phyloP scores from a whole-genome alignment of 2,888 invertebrate genomes.

The Drosophila nr. perissopoda region DNA sequence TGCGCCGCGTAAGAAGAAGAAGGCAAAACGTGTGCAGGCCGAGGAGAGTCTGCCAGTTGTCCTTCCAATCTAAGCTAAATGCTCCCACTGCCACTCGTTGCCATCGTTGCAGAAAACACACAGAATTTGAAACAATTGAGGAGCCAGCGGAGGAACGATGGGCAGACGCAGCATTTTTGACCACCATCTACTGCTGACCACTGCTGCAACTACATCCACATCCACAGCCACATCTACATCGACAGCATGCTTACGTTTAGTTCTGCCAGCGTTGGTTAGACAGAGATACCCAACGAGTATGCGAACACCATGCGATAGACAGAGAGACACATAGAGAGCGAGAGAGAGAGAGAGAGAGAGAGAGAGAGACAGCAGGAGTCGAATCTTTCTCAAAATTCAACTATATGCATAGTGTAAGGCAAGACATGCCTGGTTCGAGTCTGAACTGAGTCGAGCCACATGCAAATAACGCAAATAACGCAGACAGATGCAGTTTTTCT shows the following conservation, averaged over 20 bases:
- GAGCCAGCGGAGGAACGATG: constrained; percentile 61
- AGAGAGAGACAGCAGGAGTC: constrained; percentile 30
- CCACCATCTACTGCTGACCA: constrained; percentile 81
- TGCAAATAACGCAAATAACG: constrained; percentile 79
- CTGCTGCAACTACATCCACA: constrained; percentile 64
- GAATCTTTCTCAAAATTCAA: constrained; percentile 81
- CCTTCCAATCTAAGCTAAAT: constrained; percentile 81
- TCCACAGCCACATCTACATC: constrained; percentile 49
- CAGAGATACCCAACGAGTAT: constrained; percentile 37
- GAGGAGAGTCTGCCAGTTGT: constrained; percentile 69
- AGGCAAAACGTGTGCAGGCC: constrained; percentile 66
- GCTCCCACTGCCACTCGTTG: constrained; percentile 57
- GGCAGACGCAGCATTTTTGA: constrained; percentile 79
- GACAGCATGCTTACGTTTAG: constrained; percentile 55
- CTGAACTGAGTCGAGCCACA: constrained; percentile 60
- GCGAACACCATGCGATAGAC: constrained; percentile 11
- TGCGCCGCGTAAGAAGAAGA: constrained; percentile 79
- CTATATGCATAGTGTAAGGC: constrained; percentile 72
- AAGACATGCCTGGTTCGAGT: constrained; percentile 72
- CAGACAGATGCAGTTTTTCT: constrained; percentile 80
- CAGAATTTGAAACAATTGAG: constrained; percentile 80
- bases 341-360: constrained; percentile 46
- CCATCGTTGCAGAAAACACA: constrained; percentile 59
- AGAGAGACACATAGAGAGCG: constrained; percentile 40
- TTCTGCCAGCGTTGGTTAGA: constrained; percentile 40